phyloP scores from a whole-genome alignment of 2,888 invertebrate genomes.

The Andrena dorsata region DNA sequence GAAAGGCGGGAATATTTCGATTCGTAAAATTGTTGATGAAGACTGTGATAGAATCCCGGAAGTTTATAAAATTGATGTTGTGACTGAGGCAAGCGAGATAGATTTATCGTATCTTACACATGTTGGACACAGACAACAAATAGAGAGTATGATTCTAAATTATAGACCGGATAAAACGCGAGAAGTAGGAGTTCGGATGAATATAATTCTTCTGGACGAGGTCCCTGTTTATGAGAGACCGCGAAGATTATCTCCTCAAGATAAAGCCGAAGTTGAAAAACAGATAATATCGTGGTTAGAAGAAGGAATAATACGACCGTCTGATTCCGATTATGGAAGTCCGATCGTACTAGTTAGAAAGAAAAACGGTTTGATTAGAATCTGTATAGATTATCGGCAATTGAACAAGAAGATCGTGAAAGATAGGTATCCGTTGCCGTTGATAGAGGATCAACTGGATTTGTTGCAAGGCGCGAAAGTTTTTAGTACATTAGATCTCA shows the following conservation, averaged over 20 bases:
- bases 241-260: neutral
- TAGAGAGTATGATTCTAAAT: neutral
- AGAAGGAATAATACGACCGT: neutral
- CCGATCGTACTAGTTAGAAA: conserved; percentile 9
- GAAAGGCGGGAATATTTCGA: neutral
- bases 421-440: conserved; percentile 6
- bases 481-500: conserved; percentile 4
- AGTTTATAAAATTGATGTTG: conserved; percentile 4
- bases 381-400: conserved; percentile 1
- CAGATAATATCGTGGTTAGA: neutral
- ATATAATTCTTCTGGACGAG: neutral
- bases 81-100: neutral
- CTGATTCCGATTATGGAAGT: conserved; percentile 2
- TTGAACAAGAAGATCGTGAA: conserved; percentile 8
- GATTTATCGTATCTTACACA: conserved; percentile 3
- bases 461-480: neutral
- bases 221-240: neutral
- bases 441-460: conserved; percentile 13
- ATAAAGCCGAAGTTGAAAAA: neutral
- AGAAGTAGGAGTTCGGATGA: neutral
- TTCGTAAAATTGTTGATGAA: neutral
- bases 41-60: neutral
- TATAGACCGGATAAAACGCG: conserved; percentile 6
- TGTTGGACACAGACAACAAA: neutral
- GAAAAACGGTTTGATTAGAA: neutral